These are phyloP conservation scores for Miniopterus natalensis DNA, from an alignment of 2,113 vertebrate genomes.

Conservation along the genomic window DNA sequence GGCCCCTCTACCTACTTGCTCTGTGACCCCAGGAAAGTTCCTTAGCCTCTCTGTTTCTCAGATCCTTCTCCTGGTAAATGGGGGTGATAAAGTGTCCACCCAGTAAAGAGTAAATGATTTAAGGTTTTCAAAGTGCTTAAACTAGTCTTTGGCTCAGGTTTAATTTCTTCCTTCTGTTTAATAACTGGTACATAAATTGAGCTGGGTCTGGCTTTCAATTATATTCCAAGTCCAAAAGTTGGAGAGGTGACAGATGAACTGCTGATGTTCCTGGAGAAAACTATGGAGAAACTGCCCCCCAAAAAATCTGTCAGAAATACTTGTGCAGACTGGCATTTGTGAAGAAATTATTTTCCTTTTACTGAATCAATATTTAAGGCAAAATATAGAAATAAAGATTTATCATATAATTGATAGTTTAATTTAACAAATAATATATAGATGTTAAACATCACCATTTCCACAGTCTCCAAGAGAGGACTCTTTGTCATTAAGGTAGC, in stretches of 20 bases:
- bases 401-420: background rate
- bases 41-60: background rate
- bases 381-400: background rate
- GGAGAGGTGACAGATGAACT: background rate
- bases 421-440: background rate
- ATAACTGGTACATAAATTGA: background rate
- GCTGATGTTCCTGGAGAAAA: background rate
- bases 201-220: background rate
- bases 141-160: background rate
- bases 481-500: background rate
- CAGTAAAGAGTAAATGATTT: too few species aligned
- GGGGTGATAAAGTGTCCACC: background rate
- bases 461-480: background rate
- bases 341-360: background rate
- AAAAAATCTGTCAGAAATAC: background rate
- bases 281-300: background rate
- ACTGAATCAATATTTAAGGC: background rate
- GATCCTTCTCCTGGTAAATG: background rate
- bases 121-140: background rate
- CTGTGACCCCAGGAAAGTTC: background rate
- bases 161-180: background rate
- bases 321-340: too few species aligned
- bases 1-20: background rate
- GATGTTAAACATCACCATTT: background rate
- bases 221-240: background rate